These are phyloP conservation scores for Steatocranus sp. DNA, from an alignment of 2,797 vertebrate species.

Conservation along the genomic window DNA sequence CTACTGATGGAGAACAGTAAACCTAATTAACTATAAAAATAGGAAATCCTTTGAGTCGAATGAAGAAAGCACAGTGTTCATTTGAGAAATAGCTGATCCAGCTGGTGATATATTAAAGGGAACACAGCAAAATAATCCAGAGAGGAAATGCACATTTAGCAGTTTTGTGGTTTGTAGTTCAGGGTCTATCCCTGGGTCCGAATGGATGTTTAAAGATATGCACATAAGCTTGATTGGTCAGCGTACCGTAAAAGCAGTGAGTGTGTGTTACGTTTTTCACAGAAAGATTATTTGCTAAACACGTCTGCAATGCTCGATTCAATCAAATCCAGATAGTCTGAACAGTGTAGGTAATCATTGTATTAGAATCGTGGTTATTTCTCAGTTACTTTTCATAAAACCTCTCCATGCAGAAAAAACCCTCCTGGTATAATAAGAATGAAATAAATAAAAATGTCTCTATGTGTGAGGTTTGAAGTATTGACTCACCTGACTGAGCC, in stretches of 20 bases:
- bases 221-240: not conserved
- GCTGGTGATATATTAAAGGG: conserved; percentile 23
- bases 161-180: not conserved
- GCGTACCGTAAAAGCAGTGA: not conserved
- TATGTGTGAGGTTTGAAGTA: conserved; percentile 29
- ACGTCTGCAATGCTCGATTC: not conserved
- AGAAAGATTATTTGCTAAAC: not conserved
- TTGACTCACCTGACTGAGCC: conserved; percentile 42
- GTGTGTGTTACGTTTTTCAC: not conserved
- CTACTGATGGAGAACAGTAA: not conserved
- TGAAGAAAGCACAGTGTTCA: conserved; percentile 5
- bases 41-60: conserved; percentile 13
- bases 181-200: not conserved
- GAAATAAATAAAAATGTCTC: not conserved
- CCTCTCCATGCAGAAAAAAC: not conserved
- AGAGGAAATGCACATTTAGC: not conserved
- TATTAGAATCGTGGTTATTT: not conserved
- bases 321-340: not conserved
- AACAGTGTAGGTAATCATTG: not conserved
- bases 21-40: conserved; percentile 3
- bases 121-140: conserved; percentile 3
- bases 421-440: not conserved
- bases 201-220: not conserved
- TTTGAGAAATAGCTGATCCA: conserved; percentile 13
- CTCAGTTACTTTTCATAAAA: not conserved